These are phyloP conservation scores for Okapia johnstoni DNA, from an alignment of 2,113 vertebrate species.

Conservation along the genomic window DNA sequence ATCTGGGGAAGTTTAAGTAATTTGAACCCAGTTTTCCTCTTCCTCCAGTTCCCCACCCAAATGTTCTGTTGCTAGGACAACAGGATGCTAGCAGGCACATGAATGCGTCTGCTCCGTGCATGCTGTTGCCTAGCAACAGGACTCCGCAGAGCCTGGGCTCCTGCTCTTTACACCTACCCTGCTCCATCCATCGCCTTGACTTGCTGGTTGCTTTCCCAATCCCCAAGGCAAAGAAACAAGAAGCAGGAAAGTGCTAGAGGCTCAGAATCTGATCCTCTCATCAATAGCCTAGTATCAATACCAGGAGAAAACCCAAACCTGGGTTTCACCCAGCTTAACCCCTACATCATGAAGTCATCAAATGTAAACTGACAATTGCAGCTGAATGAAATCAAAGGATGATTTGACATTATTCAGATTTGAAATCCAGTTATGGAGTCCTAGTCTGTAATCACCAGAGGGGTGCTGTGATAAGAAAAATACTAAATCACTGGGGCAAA, in stretches of 20 bases:
- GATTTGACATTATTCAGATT: background rate
- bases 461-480: background rate
- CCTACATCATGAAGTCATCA: conserved; percentile 1
- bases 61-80: conserved; percentile 69
- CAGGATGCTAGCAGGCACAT: conserved; percentile 68
- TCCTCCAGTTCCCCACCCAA: conserved; percentile 32
- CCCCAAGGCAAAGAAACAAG: conserved; percentile 60
- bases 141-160: conserved; percentile 39
- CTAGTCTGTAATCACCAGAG: background rate
- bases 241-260: conserved; percentile 2
- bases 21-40: conserved; percentile 36
- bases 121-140: conserved; percentile 69
- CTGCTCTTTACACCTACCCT: conserved; percentile 46
- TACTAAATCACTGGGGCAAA: background rate
- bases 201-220: conserved; percentile 48
- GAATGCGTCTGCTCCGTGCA: conserved; percentile 51
- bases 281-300: conserved; percentile 48
- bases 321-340: conserved; percentile 45
- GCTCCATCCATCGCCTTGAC: conserved; percentile 57
- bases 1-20: conserved; percentile 44
- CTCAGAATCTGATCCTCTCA: conserved; percentile 34
- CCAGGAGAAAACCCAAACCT: conserved; percentile 15
- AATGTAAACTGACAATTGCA: conserved; percentile 35
- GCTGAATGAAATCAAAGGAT: conserved; percentile 30
- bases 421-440: background rate